These are phyloP conservation scores for Slavum lentiscoides DNA, from an alignment of 2,888 invertebrate species.

Conservation along the genomic window DNA sequence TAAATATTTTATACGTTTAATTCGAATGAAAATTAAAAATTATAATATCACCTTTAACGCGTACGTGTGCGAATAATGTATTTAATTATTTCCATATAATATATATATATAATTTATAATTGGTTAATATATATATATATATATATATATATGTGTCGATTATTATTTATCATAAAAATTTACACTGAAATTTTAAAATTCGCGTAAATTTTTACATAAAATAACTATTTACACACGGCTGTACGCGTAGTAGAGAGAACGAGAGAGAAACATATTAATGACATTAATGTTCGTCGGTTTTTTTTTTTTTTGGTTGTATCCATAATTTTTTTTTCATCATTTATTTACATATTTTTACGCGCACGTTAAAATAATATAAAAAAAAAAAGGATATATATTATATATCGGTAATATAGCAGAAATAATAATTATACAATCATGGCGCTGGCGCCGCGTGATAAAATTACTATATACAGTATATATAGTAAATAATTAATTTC, in stretches of 20 bases:
- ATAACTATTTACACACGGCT: neutral
- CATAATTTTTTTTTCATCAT: neutral
- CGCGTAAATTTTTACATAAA: slow-evolving; percentile 16
- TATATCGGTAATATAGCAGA: neutral
- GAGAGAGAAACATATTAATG: neutral
- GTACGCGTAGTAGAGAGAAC: neutral
- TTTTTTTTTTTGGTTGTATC: slow-evolving; percentile 3
- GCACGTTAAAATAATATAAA: slow-evolving; percentile 13
- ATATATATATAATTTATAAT: no score
- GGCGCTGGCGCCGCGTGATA: neutral
- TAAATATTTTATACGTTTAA: no score
- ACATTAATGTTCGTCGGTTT: neutral
- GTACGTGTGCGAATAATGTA: no score
- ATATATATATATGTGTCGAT: no score
- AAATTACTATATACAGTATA: neutral
- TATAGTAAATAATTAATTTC: slow-evolving; percentile 38
- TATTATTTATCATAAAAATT: no score
- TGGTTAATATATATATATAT: no score
- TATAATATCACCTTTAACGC: no score
- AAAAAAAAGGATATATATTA: neutral
- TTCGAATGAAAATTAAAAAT: no score
- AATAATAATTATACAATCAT: slow-evolving; percentile 12
- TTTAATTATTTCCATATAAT: no score
- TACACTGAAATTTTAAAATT: neutral
- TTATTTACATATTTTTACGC: neutral